Percentiles rank a stretch among this genome's conserved stretches.
phyloP scores from a whole-genome alignment of 2,797 vertebrate species.

The Somateria mollissima region DNA sequence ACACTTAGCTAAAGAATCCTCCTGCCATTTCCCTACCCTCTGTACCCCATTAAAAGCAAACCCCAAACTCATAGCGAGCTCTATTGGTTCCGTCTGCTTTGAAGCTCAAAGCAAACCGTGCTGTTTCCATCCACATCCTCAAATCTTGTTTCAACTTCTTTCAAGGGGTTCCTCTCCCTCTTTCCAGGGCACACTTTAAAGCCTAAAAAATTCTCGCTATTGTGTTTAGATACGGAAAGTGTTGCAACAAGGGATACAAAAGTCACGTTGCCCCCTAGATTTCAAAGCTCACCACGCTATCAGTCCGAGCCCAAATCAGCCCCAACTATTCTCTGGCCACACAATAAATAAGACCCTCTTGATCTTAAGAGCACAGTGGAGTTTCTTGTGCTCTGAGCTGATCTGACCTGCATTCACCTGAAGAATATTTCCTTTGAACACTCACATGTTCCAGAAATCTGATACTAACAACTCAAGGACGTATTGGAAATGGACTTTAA shows the following conservation, averaged over 20 bases:
- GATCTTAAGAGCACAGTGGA: background rate
- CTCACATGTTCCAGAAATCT: background rate
- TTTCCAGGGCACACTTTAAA: background rate
- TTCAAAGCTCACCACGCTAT: background rate
- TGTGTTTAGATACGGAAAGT: background rate
- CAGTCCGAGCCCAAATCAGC: background rate
- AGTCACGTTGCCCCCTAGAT: background rate
- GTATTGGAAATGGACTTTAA: background rate
- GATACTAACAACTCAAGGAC: background rate
- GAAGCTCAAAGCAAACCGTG: background rate
- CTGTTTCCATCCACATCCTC: background rate
- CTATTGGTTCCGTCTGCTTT: background rate
- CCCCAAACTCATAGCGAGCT: background rate
- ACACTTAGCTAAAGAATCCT: background rate
- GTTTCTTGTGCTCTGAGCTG: background rate
- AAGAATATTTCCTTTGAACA: background rate
- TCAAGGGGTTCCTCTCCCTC: accelerated
- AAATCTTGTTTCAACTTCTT: background rate
- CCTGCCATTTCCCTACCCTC: background rate
- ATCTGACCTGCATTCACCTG: background rate
- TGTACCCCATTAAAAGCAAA: background rate
- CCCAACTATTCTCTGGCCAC: background rate
- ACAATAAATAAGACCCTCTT: background rate
- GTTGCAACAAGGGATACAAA: background rate
- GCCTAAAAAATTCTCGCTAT: background rate